These are phyloP conservation scores for Antennarius maculatus DNA, from an alignment of 2,797 vertebrate species.

Conservation along the genomic window DNA sequence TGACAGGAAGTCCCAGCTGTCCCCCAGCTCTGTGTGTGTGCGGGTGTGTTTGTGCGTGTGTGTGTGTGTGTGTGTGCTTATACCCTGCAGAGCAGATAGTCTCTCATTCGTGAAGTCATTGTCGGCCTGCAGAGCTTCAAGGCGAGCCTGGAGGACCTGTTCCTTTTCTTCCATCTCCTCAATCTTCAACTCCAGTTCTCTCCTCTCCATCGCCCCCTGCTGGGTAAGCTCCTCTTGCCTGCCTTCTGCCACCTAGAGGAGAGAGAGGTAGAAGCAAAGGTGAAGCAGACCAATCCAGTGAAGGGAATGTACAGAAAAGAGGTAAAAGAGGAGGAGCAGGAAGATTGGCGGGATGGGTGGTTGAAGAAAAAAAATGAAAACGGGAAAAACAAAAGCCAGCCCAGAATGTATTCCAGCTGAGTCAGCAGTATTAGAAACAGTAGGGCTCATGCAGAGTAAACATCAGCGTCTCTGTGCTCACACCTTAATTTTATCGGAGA, in stretches of 20 bases:
- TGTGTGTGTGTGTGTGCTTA: constrained; percentile 17
- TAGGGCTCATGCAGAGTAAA: too few relatives aligned
- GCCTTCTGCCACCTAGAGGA: constrained; percentile 87
- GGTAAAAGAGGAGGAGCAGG: background rate
- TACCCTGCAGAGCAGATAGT: constrained; percentile 95
- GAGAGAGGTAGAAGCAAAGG: background rate
- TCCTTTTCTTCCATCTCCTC: constrained; percentile 99
- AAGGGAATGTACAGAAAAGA: too few relatives aligned
- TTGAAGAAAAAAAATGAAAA: too few relatives aligned
- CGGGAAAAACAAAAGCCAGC: too few relatives aligned
- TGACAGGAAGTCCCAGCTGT: constrained; percentile 16
- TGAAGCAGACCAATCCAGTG: background rate
- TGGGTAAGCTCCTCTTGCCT: constrained; percentile 94
- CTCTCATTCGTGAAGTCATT: constrained; percentile 99
- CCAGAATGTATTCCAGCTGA: too few relatives aligned
- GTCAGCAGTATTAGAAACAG: too few relatives aligned
- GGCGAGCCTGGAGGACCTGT: constrained; percentile 96
- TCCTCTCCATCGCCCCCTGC: constrained; percentile 92
- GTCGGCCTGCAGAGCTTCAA: constrained; percentile 97
- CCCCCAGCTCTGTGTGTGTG: constrained; percentile 25
- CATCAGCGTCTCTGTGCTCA: too few relatives aligned
- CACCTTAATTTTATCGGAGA: constrained; percentile 97
- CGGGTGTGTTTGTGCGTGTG: constrained; percentile 26
- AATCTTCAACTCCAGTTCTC: constrained; percentile 92
- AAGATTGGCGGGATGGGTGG: too few relatives aligned